Percentiles rank a stretch among this genome's conserved stretches.
phyloP scores from a whole-genome alignment of 2,797 vertebrate genomes.

The Sus cebifrons region DNA sequence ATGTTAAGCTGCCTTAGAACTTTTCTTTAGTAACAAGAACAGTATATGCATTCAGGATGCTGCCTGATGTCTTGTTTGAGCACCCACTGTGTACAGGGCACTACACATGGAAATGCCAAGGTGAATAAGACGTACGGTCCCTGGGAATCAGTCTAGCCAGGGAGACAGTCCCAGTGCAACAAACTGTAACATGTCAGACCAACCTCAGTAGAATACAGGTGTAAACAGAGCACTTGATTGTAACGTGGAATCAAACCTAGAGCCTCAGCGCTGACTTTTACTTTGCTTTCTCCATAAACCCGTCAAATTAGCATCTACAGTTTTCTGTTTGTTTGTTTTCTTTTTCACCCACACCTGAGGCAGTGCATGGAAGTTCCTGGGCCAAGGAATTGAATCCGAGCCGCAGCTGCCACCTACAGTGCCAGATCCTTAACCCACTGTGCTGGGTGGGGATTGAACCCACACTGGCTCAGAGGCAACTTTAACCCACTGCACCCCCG shows the following conservation, averaged over 20 bases:
- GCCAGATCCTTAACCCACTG: too few species aligned
- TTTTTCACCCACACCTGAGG: too few species aligned
- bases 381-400: too few species aligned
- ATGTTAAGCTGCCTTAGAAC: constrained; percentile 17
- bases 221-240: not conserved
- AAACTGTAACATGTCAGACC: not conserved
- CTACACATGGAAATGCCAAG: not conserved
- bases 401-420: too few species aligned
- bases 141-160: not conserved
- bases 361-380: too few species aligned
- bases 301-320: not conserved
- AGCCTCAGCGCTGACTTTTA: not conserved
- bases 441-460: too few species aligned
- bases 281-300: not conserved
- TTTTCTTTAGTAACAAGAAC: not conserved
- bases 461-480: too few species aligned
- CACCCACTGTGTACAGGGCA: not conserved
- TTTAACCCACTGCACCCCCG: too few species aligned
- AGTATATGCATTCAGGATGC: not conserved
- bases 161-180: not conserved
- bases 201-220: not conserved
- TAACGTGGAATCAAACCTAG: not conserved
- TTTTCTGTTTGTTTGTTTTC: not conserved
- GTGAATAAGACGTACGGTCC: not conserved
- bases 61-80: not conserved